phyloP scores from a whole-genome alignment of 2,797 vertebrate species.

The Anguilla obscura region DNA sequence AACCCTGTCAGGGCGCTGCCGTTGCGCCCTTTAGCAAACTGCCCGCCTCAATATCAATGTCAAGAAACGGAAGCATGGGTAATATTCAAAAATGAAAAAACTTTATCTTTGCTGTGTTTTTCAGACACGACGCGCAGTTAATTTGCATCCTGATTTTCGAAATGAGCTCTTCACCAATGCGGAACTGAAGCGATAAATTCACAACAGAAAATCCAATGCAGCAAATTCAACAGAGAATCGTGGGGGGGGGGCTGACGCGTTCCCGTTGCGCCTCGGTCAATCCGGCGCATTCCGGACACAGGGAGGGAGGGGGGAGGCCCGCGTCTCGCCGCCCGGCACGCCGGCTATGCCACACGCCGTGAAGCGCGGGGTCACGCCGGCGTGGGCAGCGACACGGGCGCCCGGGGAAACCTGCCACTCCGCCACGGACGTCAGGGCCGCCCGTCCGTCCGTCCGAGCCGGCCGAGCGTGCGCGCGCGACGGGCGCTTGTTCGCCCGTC shows the following conservation, averaged over 20 bases:
- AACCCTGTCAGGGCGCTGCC: background rate
- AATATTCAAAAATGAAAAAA: background rate
- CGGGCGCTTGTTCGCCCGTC: slow-evolving; percentile 56
- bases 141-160: background rate
- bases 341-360: slow-evolving; percentile 27
- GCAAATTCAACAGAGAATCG: background rate
- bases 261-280: background rate
- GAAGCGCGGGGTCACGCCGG: slow-evolving; percentile 15
- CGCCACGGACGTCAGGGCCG: slow-evolving; percentile 49
- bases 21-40: background rate
- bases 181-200: background rate
- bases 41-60: background rate
- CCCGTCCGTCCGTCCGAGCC: slow-evolving; percentile 57
- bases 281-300: slow-evolving; percentile 14
- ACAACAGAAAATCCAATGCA: no score
- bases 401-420: slow-evolving; percentile 51
- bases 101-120: background rate
- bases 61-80: background rate
- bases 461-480: slow-evolving; percentile 57
- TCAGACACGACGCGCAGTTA: background rate
- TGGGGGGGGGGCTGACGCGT: background rate
- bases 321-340: background rate
- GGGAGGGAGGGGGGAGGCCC: background rate
- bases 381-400: slow-evolving; percentile 44
- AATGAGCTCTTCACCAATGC: background rate